Evolutionary conservation across 2,888 invertebrate genomes (phyloP).

Genomic region (Hydropsyche betteni): DNA sequence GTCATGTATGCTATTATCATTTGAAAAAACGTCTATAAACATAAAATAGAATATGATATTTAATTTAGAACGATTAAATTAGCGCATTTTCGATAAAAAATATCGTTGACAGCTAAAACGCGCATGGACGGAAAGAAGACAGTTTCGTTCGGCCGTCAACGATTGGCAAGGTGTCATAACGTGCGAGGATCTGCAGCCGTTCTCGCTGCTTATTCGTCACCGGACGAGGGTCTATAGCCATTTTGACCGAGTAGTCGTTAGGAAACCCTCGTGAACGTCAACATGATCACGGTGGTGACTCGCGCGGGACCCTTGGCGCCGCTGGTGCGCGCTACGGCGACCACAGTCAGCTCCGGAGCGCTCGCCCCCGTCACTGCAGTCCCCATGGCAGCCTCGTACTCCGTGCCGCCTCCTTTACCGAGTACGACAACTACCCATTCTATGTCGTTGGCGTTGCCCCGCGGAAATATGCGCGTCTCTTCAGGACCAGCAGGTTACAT

Average conservation of each 20-base stretch:
- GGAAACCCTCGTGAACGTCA: conserved; percentile 51
- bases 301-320: conserved; percentile 73
- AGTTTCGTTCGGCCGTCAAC: not conserved
- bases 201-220: not conserved
- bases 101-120: not conserved
- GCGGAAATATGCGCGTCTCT: conserved; percentile 68
- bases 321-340: conserved; percentile 73
- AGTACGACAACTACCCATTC: conserved; percentile 66
- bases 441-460: conserved; percentile 68
- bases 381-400: not conserved
- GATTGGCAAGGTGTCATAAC: conserved; percentile 1
- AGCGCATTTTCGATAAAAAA: not conserved
- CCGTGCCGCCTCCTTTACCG: conserved; percentile 53
- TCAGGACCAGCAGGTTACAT: conserved; percentile 68
- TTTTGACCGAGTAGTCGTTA: not conserved
- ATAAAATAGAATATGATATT: no score
- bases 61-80: no score
- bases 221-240: not conserved
- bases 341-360: conserved; percentile 71
- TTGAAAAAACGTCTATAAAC: no score
- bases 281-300: conserved; percentile 74
- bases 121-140: not conserved
- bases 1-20: no score
- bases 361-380: conserved; percentile 52
- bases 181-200: not conserved